A percentile compares a stretch with the other conserved stretches of the same genome.
phyloP scores from a whole-genome alignment of 2,888 invertebrate genomes.

The Mesorhabditis sp. region DNA sequence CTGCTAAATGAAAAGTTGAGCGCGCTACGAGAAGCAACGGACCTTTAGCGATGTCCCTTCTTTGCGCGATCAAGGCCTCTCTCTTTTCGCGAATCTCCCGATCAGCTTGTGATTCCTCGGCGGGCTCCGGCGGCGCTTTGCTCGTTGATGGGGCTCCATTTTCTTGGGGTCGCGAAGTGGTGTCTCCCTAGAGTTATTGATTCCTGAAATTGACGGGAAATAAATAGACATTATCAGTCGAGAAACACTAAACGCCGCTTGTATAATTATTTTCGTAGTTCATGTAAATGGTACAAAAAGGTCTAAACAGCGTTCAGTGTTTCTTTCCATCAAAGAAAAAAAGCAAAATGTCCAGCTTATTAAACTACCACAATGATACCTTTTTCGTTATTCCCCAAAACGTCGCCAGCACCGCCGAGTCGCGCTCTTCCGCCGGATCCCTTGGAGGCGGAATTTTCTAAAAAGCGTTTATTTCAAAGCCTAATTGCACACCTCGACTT shows the following conservation, averaged over 20 bases:
- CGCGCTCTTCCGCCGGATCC: no score
- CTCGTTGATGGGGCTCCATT: not conserved
- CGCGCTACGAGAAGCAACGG: conserved; percentile 5
- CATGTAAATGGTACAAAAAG: no score
- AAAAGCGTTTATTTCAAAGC: no score
- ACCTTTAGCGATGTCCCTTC: not conserved
- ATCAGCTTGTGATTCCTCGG: not conserved
- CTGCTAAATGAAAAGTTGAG: not conserved
- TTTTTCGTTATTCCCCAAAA: not conserved
- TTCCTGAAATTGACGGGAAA: not conserved
- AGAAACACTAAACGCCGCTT: no score
- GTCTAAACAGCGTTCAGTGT: no score
- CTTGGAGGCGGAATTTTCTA: no score
- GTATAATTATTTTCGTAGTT: no score
- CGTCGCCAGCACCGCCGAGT: not conserved
- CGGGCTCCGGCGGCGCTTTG: not conserved
- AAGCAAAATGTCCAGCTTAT: no score
- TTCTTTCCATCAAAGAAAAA: no score
- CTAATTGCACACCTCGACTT: no score
- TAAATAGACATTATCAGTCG: not conserved
- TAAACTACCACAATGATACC: no score
- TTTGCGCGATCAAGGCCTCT: not conserved
- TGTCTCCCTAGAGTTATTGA: not conserved
- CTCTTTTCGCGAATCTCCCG: not conserved
- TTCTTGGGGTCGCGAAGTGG: not conserved